phyloP scores from a whole-genome alignment of 2,797 vertebrate species.

The Oreochromis mossambicus region DNA sequence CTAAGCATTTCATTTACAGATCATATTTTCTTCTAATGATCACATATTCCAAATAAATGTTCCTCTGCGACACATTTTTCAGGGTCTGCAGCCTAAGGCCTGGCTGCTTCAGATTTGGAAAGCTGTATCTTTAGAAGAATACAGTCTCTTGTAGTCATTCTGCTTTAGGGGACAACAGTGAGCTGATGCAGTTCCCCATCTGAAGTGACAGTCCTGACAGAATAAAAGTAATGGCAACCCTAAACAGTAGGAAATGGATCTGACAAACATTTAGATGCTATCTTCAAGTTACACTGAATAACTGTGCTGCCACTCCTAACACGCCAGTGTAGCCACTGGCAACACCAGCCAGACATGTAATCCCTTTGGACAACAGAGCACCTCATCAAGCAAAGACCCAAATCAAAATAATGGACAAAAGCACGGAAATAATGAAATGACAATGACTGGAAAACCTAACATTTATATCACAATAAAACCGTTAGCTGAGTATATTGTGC shows the following conservation, averaged over 20 bases:
- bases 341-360: slow-evolving; percentile 77
- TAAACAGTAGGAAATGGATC: slow-evolving; percentile 73
- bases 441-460: slow-evolving; percentile 14
- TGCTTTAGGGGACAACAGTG: slow-evolving; percentile 70
- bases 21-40: background rate
- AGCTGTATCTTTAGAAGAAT: slow-evolving; percentile 49
- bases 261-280: slow-evolving; percentile 83
- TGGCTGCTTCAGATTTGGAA: slow-evolving; percentile 16
- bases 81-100: slow-evolving; percentile 34
- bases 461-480: slow-evolving; percentile 9
- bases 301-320: slow-evolving; percentile 59
- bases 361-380: slow-evolving; percentile 74
- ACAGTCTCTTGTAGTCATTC: slow-evolving; percentile 52
- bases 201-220: slow-evolving; percentile 78
- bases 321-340: slow-evolving; percentile 72
- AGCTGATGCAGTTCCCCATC: slow-evolving; percentile 67
- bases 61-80: slow-evolving; percentile 21
- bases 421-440: slow-evolving; percentile 60
- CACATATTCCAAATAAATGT: background rate
- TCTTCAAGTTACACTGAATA: slow-evolving; percentile 76
- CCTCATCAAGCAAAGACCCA: slow-evolving; percentile 75
- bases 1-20: background rate
- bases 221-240: slow-evolving; percentile 74
- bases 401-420: slow-evolving; percentile 83
- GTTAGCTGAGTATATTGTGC: background rate